These are phyloP conservation scores for Teleogryllus occipitalis DNA, from an alignment of 1,140 invertebrate species.

Conservation along the genomic window DNA sequence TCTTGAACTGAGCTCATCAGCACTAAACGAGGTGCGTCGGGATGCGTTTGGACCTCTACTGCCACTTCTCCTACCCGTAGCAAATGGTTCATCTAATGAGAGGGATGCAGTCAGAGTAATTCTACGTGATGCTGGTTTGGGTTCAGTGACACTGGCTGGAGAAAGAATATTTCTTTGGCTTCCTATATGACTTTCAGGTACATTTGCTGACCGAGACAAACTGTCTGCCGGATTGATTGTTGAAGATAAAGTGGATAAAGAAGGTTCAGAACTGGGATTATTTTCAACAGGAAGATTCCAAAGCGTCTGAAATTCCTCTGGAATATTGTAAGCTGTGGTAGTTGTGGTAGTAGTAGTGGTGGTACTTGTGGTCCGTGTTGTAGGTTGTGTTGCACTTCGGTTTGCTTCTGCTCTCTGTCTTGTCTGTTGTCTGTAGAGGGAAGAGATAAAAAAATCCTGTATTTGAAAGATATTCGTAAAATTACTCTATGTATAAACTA, in stretches of 20 bases:
- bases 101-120: neutral
- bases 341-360: neutral
- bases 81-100: conserved; percentile 7
- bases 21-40: neutral
- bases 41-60: neutral
- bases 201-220: neutral
- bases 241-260: neutral
- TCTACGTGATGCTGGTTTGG: neutral
- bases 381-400: neutral
- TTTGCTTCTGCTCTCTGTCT: conserved; percentile 11
- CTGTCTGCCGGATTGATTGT: neutral
- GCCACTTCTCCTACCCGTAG: neutral
- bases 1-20: neutral
- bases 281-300: neutral
- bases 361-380: conserved; percentile 14
- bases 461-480: neutral
- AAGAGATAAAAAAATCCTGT: neutral
- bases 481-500: neutral
- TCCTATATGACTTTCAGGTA: neutral
- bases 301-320: neutral
- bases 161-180: neutral
- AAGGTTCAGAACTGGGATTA: neutral
- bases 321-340: neutral
- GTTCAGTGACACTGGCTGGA: neutral
- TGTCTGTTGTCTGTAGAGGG: conserved; percentile 18